Evolutionary conservation across 2,888 invertebrate genomes (phyloP).

Genomic region (Drosophila pegasa): DNA sequence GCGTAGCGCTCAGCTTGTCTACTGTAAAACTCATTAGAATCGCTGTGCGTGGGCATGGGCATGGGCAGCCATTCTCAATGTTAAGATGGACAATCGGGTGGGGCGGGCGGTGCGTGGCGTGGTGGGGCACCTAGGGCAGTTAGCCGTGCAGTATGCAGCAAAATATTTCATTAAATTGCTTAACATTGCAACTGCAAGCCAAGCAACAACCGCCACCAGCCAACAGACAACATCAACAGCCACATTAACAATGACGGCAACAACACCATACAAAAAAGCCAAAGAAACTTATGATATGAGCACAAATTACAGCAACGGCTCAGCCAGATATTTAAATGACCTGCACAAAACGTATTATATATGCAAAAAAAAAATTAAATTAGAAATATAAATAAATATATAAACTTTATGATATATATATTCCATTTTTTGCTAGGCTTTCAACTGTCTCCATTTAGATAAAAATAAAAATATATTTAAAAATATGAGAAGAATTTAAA

Average conservation of each 20-base stretch:
- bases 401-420: too few species aligned
- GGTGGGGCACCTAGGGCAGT: background rate
- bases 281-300: slow-evolving; percentile 4
- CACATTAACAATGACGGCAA: slow-evolving; percentile 49
- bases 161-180: slow-evolving; percentile 59
- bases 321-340: slow-evolving; percentile 8
- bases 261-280: slow-evolving; percentile 11
- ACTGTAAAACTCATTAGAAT: slow-evolving; percentile 53
- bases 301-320: slow-evolving; percentile 1
- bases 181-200: slow-evolving; percentile 46
- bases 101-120: too few species aligned
- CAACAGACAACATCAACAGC: slow-evolving; percentile 42
- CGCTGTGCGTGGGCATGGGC: slow-evolving; percentile 6
- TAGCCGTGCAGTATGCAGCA: slow-evolving; percentile 32
- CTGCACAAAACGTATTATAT: background rate
- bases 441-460: too few species aligned
- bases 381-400: background rate
- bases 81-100: slow-evolving; percentile 3
- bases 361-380: background rate
- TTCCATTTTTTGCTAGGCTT: too few species aligned
- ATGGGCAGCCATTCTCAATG: slow-evolving; percentile 13
- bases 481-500: too few species aligned
- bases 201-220: slow-evolving; percentile 35
- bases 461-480: too few species aligned
- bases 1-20: slow-evolving; percentile 52